Conservation (phyloP, 2,888 invertebrate genomes). For the Spodoptera exigua region DNA sequence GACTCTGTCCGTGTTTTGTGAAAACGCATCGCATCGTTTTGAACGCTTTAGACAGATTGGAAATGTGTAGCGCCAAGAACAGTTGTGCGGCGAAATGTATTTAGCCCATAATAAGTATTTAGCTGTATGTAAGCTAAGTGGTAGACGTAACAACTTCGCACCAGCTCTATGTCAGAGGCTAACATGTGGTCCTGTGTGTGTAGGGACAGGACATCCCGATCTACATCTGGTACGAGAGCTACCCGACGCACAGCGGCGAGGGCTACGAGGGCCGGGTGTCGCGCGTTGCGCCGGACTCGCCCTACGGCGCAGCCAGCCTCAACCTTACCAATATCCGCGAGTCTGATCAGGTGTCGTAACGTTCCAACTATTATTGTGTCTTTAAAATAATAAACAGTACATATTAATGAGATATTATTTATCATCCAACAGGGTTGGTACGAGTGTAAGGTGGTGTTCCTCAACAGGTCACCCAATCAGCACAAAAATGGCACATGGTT, state of each 20-base stretch:
- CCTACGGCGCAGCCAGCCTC: slow-evolving; percentile 97
- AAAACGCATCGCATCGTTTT: slow-evolving; percentile 57
- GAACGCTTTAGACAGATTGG: slow-evolving; percentile 71
- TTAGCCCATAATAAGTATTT: slow-evolving; percentile 58
- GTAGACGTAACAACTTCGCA: slow-evolving; percentile 62
- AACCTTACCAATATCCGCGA: slow-evolving; percentile 98
- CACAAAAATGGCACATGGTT: slow-evolving; percentile 99
- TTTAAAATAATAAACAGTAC: neutral
- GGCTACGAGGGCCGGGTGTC: slow-evolving; percentile 98
- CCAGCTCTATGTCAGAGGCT: slow-evolving; percentile 62
- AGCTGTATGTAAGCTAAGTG: slow-evolving; percentile 53
- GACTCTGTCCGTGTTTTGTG: slow-evolving; percentile 62
- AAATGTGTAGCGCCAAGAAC: slow-evolving; percentile 63
- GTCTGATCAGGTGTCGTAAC: slow-evolving; percentile 91
- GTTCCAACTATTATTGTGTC: no score
- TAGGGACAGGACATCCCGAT: slow-evolving; percentile 98
- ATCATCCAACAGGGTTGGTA: slow-evolving; percentile 93
- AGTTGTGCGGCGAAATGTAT: slow-evolving; percentile 59
- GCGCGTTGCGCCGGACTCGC: slow-evolving; percentile 95
- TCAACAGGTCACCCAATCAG: slow-evolving; percentile 97
- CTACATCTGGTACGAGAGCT: slow-evolving; percentile 99
- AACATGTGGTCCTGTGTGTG: slow-evolving; percentile 71
- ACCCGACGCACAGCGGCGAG: slow-evolving; percentile 98
- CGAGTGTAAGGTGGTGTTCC: slow-evolving; percentile 98
- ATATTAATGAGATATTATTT: neutral